Evolutionary conservation across 2,797 vertebrate species (phyloP).

Genomic region (Crocidura indochinensis): DNA sequence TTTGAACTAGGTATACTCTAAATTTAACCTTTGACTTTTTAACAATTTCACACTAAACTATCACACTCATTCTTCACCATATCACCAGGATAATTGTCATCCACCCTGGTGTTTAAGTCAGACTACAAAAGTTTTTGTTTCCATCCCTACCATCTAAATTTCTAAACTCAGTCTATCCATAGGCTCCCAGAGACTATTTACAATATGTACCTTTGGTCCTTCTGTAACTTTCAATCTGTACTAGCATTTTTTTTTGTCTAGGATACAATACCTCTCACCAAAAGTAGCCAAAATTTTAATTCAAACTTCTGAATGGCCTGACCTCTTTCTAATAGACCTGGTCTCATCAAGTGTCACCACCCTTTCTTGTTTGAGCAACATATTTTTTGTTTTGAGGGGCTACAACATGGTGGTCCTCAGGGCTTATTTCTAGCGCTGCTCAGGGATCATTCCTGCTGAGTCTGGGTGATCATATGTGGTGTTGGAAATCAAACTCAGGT

Average conservation of each 20-base stretch:
- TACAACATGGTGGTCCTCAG: no score
- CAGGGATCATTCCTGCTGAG: no score
- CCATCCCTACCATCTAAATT: neutral
- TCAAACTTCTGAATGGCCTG: neutral
- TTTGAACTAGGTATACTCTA: constrained; percentile 19
- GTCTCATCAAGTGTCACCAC: neutral
- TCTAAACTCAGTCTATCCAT: neutral
- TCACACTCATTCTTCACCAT: neutral
- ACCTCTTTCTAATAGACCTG: neutral
- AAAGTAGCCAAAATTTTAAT: constrained; percentile 13
- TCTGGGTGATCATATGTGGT: no score
- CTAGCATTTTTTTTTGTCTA: constrained; percentile 17
- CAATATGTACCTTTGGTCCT: neutral
- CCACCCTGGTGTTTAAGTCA: constrained; percentile 37
- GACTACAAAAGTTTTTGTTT: constrained; percentile 29
- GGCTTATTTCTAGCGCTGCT: no score
- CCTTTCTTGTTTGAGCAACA: neutral
- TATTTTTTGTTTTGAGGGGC: no score
- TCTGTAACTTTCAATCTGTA: constrained; percentile 11
- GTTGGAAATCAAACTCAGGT: no score
- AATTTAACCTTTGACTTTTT: constrained; percentile 34
- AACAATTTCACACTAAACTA: neutral
- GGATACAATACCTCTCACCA: neutral
- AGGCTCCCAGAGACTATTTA: constrained; percentile 42
- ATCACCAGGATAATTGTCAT: constrained; percentile 6